Conservation (phyloP, 2,113 vertebrate species). For the Tylochromis polylepis region DNA sequence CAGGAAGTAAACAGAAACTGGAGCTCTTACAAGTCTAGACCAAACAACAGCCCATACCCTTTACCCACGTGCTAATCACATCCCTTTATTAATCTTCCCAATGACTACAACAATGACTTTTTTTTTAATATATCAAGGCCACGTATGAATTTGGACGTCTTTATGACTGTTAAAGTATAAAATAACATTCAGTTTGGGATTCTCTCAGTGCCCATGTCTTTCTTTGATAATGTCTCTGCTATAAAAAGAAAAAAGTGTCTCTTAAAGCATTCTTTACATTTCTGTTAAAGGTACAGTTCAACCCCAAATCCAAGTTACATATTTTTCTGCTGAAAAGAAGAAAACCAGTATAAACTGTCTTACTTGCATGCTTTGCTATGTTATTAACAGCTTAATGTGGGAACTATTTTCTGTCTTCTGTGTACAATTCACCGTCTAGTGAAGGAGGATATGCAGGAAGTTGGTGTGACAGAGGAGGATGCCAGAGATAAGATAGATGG, state of each 20-base stretch:
- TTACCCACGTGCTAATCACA: constrained; percentile 10
- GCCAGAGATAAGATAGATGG: neutral
- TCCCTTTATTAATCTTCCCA: constrained; percentile 16
- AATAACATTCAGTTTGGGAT: neutral
- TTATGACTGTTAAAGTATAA: neutral
- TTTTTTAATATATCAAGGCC: neutral
- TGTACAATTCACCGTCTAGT: neutral
- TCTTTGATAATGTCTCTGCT: no score
- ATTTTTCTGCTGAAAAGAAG: neutral
- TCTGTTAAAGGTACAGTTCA: neutral
- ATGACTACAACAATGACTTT: neutral
- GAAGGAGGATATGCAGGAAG: neutral
- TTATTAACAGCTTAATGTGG: neutral
- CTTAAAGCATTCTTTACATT: neutral
- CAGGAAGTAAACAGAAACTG: constrained; percentile 51
- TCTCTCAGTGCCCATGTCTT: neutral
- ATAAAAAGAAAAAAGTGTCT: neutral
- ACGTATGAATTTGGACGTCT: neutral
- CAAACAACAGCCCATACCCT: constrained; percentile 1
- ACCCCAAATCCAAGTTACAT: neutral
- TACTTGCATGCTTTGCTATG: neutral
- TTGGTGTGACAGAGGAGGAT: neutral
- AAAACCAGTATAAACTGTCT: neutral
- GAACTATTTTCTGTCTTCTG: neutral
- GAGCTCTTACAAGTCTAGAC: constrained; percentile 38